Evolutionary conservation across 2,113 vertebrate genomes (phyloP).

Genomic region (Galeopterus variegatus): DNA sequence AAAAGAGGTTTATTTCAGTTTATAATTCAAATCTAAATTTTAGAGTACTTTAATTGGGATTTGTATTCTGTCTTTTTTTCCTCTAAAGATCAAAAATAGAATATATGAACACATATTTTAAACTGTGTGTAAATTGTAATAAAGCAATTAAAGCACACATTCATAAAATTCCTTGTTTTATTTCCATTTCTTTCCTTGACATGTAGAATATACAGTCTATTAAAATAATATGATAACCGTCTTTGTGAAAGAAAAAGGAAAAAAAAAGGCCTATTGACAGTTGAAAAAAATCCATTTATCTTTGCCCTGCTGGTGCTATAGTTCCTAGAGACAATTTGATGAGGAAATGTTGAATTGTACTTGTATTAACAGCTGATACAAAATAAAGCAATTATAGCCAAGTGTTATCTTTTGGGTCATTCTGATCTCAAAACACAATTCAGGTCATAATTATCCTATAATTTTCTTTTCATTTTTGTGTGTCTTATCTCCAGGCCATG

Average conservation of each 20-base stretch:
- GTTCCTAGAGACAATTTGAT: background rate
- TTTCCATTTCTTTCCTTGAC: background rate
- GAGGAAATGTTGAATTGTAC: background rate
- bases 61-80: background rate
- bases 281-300: background rate
- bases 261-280: background rate
- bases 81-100: background rate
- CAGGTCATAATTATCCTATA: conserved; percentile 16
- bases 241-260: background rate
- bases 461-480: background rate
- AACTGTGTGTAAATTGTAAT: background rate
- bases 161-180: background rate
- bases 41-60: background rate
- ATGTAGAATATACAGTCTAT: background rate
- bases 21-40: background rate
- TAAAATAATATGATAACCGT: background rate
- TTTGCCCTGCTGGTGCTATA: background rate
- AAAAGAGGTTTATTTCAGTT: background rate
- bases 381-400: background rate
- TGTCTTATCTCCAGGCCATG: background rate
- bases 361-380: background rate
- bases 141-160: background rate
- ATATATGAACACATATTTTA: background rate
- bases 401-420: background rate
- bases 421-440: conserved; percentile 49